These are phyloP conservation scores for Drosophila affinis DNA, from an alignment of 2,888 invertebrate genomes.

Conservation along the genomic window DNA sequence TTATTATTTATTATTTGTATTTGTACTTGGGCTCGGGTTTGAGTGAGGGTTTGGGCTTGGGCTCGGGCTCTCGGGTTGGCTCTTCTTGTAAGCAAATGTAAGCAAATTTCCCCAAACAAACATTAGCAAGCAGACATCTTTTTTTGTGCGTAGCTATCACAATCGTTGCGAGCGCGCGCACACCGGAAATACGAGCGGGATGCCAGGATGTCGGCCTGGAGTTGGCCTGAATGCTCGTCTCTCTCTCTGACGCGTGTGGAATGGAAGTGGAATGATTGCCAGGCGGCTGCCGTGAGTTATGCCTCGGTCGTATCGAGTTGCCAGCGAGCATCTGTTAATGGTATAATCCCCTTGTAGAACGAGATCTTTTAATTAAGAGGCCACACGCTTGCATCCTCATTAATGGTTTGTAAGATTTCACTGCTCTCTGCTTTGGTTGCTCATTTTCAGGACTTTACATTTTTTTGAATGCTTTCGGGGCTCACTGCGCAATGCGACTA, in stretches of 20 bases:
- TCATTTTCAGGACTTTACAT: background rate
- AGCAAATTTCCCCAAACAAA: conserved; percentile 54
- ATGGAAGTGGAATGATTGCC: conserved; percentile 47
- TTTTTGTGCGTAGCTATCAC: conserved; percentile 63
- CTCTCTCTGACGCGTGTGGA: conserved; percentile 59
- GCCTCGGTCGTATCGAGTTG: conserved; percentile 20
- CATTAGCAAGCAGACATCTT: conserved; percentile 63
- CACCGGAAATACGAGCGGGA: conserved; percentile 76
- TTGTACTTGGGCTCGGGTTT: conserved; percentile 31
- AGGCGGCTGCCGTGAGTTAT: conserved; percentile 9
- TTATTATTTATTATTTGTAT: conserved; percentile 71
- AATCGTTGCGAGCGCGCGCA: conserved; percentile 70
- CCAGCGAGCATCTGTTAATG: conserved; percentile 57
- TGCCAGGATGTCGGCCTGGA: conserved; percentile 60
- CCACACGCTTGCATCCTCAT: conserved; percentile 59
- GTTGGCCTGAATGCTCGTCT: conserved; percentile 33
- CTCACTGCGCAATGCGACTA: conserved; percentile 14
- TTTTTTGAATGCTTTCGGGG: conserved; percentile 20
- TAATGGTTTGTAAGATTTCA: conserved; percentile 63
- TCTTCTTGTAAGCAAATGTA: conserved; percentile 64
- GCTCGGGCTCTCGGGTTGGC: conserved; percentile 23
- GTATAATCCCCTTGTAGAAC: conserved; percentile 53
- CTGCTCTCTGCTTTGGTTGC: conserved; percentile 30
- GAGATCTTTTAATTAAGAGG: conserved; percentile 71
- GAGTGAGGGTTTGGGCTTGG: conserved; percentile 7